Percentiles rank a stretch among this genome's conserved stretches.
Evolutionary conservation across 2,113 vertebrate genomes (phyloP).

Genomic region (Hyla sarda): DNA sequence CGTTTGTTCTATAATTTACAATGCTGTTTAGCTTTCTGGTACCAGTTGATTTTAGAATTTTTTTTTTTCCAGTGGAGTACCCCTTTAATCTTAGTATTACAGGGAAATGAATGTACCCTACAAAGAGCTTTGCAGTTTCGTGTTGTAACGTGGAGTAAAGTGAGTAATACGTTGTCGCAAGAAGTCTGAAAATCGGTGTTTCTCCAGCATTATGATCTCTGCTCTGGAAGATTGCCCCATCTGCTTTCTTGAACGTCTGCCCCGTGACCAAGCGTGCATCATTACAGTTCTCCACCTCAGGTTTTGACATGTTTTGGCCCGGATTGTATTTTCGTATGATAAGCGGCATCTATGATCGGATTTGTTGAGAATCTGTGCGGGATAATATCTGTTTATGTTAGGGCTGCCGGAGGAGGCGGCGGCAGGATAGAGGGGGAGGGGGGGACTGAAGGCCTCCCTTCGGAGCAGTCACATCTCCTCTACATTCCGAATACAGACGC

Average conservation of each 20-base stretch:
- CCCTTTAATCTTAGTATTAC: neutral
- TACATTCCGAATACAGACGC: slow-evolving; percentile 30
- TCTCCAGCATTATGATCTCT: neutral
- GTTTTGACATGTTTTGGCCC: slow-evolving; percentile 26
- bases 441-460: neutral
- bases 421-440: neutral
- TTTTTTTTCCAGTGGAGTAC: no score
- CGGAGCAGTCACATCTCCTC: slow-evolving; percentile 3
- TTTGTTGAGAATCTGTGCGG: slow-evolving; percentile 1
- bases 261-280: neutral
- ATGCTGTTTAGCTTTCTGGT: no score
- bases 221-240: neutral
- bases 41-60: no score
- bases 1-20: no score
- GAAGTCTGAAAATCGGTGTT: neutral
- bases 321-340: slow-evolving; percentile 2
- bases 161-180: neutral
- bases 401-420: neutral
- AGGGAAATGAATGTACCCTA: neutral
- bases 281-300: neutral
- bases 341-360: neutral
- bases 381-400: slow-evolving; percentile 26
- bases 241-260: neutral
- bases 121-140: neutral
- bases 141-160: neutral